A percentile compares a stretch with the other conserved stretches of the same genome.
phyloP scores from a whole-genome alignment of 2,113 vertebrate species.

The Planiliza haematocheilus region DNA sequence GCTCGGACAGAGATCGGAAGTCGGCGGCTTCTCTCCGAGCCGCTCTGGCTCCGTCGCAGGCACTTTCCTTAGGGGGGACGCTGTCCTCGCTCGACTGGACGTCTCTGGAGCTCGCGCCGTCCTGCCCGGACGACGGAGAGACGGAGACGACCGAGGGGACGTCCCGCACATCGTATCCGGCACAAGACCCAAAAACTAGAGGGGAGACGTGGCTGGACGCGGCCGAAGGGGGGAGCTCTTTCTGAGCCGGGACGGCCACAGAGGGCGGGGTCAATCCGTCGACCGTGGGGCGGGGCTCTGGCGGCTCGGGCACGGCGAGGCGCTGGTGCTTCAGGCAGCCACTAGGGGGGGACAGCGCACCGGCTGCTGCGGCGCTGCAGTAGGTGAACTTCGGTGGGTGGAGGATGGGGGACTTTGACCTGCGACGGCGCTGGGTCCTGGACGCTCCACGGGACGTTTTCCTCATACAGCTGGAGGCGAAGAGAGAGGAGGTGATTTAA shows the following conservation, averaged over 20 bases:
- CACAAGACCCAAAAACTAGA: slow-evolving; percentile 65
- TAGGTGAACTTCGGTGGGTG: slow-evolving; percentile 96
- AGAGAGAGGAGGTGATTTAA: not conserved
- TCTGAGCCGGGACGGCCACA: slow-evolving; percentile 69
- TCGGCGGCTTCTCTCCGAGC: slow-evolving; percentile 75
- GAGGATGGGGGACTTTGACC: slow-evolving; percentile 96
- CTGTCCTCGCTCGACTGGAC: slow-evolving; percentile 36
- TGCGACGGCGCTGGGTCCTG: slow-evolving; percentile 89
- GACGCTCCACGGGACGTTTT: slow-evolving; percentile 89
- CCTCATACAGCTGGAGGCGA: slow-evolving; percentile 84
- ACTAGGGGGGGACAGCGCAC: slow-evolving; percentile 70
- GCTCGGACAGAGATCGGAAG: slow-evolving; percentile 88
- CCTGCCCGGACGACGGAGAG: not conserved
- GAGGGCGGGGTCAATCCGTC: slow-evolving; percentile 1
- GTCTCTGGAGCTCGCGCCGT: slow-evolving; percentile 8
- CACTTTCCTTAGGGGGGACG: slow-evolving; percentile 20
- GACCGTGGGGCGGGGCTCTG: slow-evolving; percentile 55
- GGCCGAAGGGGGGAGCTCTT: slow-evolving; percentile 71
- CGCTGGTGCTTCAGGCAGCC: slow-evolving; percentile 86
- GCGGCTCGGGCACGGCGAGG: slow-evolving; percentile 77
- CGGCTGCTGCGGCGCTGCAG: slow-evolving; percentile 81
- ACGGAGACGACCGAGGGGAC: slow-evolving; percentile 7
- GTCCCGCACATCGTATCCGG: slow-evolving; percentile 68
- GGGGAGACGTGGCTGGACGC: slow-evolving; percentile 58
- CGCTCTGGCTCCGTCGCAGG: slow-evolving; percentile 8